Percentiles rank a stretch among this genome's conserved stretches.
phyloP scores from a whole-genome alignment of 1,140 invertebrate genomes.

The Daktulosphaira vitifoliae region DNA sequence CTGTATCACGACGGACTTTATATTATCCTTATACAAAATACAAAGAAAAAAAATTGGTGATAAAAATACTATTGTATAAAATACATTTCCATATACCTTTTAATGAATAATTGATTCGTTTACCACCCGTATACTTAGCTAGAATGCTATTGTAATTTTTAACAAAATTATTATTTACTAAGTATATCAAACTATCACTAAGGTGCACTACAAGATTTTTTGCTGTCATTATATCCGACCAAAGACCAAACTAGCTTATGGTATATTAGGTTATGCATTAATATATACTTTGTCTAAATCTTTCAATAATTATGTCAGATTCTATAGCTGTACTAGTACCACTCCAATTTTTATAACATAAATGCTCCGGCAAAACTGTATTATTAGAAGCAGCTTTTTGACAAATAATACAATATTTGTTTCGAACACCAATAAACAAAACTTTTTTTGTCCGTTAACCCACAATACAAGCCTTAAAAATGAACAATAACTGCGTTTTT shows the following conservation, averaged over 20 bases:
- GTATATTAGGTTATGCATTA: slow-evolving; percentile 5
- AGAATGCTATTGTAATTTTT: not conserved
- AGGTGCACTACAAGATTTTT: no score
- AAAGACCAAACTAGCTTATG: slow-evolving; percentile 37
- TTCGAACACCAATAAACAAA: not conserved
- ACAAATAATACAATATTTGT: slow-evolving; percentile 1
- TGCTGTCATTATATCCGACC: no score
- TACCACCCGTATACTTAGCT: not conserved
- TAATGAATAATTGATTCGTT: no score
- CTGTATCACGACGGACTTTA: no score
- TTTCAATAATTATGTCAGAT: slow-evolving; percentile 10
- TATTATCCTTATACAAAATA: not conserved
- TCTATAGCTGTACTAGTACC: not conserved
- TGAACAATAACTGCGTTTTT: not conserved
- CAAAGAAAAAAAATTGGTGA: not conserved
- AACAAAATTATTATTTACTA: slow-evolving; percentile 8
- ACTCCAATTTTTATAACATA: slow-evolving; percentile 14
- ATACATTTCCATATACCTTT: not conserved
- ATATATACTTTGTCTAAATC: not conserved
- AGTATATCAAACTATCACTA: no score
- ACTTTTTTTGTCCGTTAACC: not conserved
- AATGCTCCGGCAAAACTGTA: not conserved
- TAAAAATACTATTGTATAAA: not conserved
- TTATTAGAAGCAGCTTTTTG: not conserved
- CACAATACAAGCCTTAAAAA: slow-evolving; percentile 4